A percentile compares a stretch with the other conserved stretches of the same genome.
These are phyloP conservation scores for Acromyrmex charruanus DNA, from an alignment of 1,140 invertebrate species.

Conservation along the genomic window DNA sequence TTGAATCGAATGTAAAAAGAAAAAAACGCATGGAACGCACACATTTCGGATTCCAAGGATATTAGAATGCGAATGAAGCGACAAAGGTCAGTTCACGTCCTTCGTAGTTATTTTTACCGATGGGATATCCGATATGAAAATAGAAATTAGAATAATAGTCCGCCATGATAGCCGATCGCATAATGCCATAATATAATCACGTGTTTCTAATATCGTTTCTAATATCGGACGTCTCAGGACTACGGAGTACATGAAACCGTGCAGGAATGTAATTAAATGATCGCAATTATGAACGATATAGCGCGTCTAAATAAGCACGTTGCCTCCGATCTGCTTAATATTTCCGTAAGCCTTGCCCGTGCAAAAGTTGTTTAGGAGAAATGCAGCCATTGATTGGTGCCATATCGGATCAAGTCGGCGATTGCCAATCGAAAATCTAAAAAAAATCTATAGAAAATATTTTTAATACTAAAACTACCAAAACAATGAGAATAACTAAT, in stretches of 20 bases:
- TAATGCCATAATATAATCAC: slow-evolving; percentile 13
- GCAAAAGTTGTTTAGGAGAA: slow-evolving; percentile 10
- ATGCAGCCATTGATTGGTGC: not conserved
- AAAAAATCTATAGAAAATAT: not conserved
- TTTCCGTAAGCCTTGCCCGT: slow-evolving; percentile 13
- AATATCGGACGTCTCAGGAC: slow-evolving; percentile 6
- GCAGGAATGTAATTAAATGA: slow-evolving; percentile 37
- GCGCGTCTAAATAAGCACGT: slow-evolving; percentile 33
- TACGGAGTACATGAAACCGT: not conserved
- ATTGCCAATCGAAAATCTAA: not conserved
- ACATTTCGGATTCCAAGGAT: slow-evolving; percentile 13
- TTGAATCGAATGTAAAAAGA: not conserved
- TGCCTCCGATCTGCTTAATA: slow-evolving; percentile 7
- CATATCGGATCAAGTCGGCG: not conserved
- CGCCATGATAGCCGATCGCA: not conserved
- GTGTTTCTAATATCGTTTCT: slow-evolving; percentile 37
- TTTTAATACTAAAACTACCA: not conserved
- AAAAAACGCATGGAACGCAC: not conserved
- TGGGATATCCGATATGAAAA: slow-evolving; percentile 61
- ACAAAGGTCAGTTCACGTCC: slow-evolving; percentile 63
- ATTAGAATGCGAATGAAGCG: slow-evolving; percentile 46
- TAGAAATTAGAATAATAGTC: slow-evolving; percentile 54
- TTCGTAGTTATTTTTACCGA: slow-evolving; percentile 63
- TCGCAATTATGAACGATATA: slow-evolving; percentile 33
- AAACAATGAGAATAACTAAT: not conserved